Conservation (phyloP, 2,797 vertebrate species). For the Rhinatrema bivittatum region DNA sequence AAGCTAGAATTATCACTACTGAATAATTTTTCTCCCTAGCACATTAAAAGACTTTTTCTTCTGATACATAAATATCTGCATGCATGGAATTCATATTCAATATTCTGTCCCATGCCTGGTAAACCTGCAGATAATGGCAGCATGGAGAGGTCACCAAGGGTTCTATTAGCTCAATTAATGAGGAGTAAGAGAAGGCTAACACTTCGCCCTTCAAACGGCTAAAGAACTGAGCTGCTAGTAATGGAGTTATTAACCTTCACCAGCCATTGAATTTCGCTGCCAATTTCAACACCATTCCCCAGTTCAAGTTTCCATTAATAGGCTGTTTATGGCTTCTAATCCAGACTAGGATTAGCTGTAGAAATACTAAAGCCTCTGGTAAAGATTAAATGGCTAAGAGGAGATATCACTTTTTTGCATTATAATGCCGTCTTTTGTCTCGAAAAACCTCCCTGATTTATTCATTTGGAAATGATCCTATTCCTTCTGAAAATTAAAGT, state of each 20-base stretch:
- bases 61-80: no score
- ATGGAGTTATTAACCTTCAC: slow-evolving; percentile 96
- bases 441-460: neutral
- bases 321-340: slow-evolving; percentile 72
- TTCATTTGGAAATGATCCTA: slow-evolving; percentile 8
- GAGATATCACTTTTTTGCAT: slow-evolving; percentile 3
- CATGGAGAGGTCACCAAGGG: slow-evolving; percentile 70
- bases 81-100: slow-evolving; percentile 33
- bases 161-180: slow-evolving; percentile 98
- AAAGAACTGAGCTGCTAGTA: slow-evolving; percentile 81
- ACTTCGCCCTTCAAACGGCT: slow-evolving; percentile 77
- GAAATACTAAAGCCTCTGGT: slow-evolving; percentile 40
- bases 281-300: slow-evolving; percentile 57
- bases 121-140: slow-evolving; percentile 63
- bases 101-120: slow-evolving; percentile 74
- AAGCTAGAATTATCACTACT: no score
- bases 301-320: slow-evolving; percentile 67
- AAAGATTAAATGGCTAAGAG: slow-evolving; percentile 25
- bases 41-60: no score
- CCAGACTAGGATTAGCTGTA: slow-evolving; percentile 49
- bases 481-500: no score
- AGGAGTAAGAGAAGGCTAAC: slow-evolving; percentile 93
- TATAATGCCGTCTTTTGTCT: slow-evolving; percentile 17
- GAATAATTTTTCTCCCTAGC: no score
- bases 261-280: slow-evolving; percentile 55